A percentile compares a stretch with the other conserved stretches of the same genome.
phyloP scores from a whole-genome alignment of 2,888 invertebrate species.

The Chaitophorus viminalis region DNA sequence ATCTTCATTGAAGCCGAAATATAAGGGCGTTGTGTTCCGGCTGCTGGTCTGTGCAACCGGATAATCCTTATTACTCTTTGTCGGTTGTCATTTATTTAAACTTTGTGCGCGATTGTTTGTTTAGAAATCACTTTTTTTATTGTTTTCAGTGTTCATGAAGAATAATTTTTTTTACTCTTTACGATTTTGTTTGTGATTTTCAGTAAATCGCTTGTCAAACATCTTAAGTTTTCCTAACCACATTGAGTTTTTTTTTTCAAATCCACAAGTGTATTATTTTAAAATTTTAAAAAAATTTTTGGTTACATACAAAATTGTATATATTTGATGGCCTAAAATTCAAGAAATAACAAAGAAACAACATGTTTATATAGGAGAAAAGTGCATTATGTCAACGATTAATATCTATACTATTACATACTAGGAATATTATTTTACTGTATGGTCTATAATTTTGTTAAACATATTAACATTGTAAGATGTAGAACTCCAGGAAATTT shows the following conservation, averaged over 20 bases:
- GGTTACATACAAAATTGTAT: background rate
- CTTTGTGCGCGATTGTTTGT: conserved; percentile 21
- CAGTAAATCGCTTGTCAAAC: background rate
- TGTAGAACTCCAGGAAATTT: no score
- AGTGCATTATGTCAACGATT: no score
- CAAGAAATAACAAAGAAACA: background rate
- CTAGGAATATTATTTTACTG: no score
- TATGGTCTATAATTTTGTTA: no score
- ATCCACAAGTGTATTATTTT: background rate
- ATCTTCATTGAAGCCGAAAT: conserved; percentile 42
- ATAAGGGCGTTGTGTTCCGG: conserved; percentile 57
- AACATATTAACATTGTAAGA: no score
- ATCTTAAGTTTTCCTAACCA: background rate
- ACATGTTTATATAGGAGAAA: no score
- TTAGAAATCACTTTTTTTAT: background rate
- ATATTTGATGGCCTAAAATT: background rate
- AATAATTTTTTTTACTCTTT: background rate
- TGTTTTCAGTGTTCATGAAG: background rate
- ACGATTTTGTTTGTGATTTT: background rate
- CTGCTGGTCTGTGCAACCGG: conserved; percentile 40
- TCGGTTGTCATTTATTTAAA: conserved; percentile 50
- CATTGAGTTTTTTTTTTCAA: background rate
- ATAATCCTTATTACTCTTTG: conserved; percentile 51
- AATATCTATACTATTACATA: no score
- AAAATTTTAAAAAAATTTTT: background rate